These are phyloP conservation scores for Leptinotarsa texana DNA, from an alignment of 1,140 invertebrate species.

Conservation along the genomic window DNA sequence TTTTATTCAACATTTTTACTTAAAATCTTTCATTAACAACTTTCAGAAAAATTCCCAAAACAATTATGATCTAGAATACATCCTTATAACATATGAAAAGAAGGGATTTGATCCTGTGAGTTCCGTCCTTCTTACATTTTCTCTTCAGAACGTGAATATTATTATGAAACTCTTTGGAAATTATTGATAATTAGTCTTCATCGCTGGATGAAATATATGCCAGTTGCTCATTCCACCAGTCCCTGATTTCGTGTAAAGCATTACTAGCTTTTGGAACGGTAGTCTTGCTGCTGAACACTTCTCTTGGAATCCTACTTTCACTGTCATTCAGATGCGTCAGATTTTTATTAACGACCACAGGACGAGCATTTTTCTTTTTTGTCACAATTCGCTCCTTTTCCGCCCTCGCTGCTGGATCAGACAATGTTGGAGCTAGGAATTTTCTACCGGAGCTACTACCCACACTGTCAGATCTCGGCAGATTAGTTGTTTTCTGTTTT, in stretches of 20 bases:
- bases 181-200: constrained; percentile 44
- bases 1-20: too few relatives aligned
- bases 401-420: constrained; percentile 77
- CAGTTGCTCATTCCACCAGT: constrained; percentile 56
- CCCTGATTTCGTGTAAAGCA: constrained; percentile 52
- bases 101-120: too few relatives aligned
- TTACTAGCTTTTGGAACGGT: constrained; percentile 51
- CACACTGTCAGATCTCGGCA: constrained; percentile 76
- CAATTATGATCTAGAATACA: too few relatives aligned
- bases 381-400: constrained; percentile 72
- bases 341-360: constrained; percentile 57
- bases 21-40: too few relatives aligned
- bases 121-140: too few relatives aligned
- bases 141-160: too few relatives aligned
- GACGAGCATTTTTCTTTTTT: constrained; percentile 67
- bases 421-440: constrained; percentile 84
- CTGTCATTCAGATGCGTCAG: constrained; percentile 49
- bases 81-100: too few relatives aligned
- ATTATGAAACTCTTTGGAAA: too few relatives aligned
- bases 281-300: constrained; percentile 52
- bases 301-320: constrained; percentile 50
- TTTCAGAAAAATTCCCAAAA: too few relatives aligned
- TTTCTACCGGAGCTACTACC: constrained; percentile 80
- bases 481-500: constrained; percentile 58
- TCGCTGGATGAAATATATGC: constrained; percentile 53